phyloP scores from a whole-genome alignment of 2,113 vertebrate genomes.

The Donacobius atricapilla region DNA sequence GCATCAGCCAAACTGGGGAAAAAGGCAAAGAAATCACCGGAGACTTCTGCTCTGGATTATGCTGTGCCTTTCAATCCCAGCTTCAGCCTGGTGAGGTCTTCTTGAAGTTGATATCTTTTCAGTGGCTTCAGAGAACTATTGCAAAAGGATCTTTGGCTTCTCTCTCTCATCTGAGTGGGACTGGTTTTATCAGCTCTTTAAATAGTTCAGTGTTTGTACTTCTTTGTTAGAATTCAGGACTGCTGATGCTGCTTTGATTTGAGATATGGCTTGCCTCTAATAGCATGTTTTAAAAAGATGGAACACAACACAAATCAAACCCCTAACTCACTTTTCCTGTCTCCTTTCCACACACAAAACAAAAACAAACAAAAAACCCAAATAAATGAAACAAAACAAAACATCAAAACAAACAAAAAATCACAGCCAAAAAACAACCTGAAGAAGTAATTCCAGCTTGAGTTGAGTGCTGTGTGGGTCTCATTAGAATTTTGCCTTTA shows the following conservation, averaged over 20 bases:
- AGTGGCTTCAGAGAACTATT: background rate
- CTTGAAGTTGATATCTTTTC: background rate
- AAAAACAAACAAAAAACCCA: background rate
- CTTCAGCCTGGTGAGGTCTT: background rate
- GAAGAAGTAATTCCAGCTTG: background rate
- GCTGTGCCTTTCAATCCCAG: background rate
- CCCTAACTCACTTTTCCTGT: background rate
- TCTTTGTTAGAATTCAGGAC: background rate
- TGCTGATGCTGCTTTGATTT: background rate
- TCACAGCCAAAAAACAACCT: rapidly evolving
- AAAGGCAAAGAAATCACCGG: background rate
- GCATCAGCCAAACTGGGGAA: background rate
- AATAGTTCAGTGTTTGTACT: background rate
- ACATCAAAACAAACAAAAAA: background rate
- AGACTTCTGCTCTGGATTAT: background rate
- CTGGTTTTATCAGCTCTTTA: background rate
- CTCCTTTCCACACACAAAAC: background rate
- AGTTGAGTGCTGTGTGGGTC: background rate
- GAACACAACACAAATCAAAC: background rate
- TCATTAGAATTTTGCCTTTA: background rate
- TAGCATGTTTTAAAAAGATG: background rate
- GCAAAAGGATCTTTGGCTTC: background rate
- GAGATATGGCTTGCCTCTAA: background rate
- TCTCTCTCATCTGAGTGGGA: background rate
- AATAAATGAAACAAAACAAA: background rate